These are phyloP conservation scores for Paramuricea clavata DNA, from an alignment of 92 coral and sea anemone species.

Conservation along the genomic window DNA sequence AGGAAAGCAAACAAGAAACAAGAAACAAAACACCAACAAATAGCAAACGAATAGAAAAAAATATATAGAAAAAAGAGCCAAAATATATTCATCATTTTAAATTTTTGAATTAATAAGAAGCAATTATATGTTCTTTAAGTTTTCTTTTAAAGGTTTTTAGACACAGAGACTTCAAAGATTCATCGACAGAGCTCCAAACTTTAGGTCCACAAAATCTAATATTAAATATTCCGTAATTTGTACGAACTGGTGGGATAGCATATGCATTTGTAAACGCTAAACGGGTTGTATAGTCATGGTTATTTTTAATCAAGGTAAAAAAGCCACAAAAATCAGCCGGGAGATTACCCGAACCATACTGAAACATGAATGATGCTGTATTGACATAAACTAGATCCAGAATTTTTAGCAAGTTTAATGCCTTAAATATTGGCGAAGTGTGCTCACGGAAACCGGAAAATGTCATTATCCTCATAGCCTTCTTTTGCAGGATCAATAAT, in stretches of 20 bases:
- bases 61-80: too few species aligned
- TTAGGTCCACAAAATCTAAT: constrained; percentile 33
- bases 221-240: constrained; percentile 55
- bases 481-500: constrained; percentile 23
- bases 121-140: not conserved
- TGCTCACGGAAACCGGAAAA: constrained; percentile 18
- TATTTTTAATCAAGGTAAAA: not conserved
- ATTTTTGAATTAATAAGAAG: not conserved
- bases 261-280: constrained; percentile 9
- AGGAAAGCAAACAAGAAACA: too few species aligned
- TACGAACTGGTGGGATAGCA: constrained; percentile 33
- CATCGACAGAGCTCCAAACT: constrained; percentile 43
- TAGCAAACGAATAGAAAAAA: too few species aligned
- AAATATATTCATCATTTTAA: too few species aligned
- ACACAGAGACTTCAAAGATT: not conserved
- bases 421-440: not conserved
- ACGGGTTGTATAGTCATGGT: constrained; percentile 11
- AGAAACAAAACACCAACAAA: too few species aligned
- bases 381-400: constrained; percentile 6
- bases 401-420: not conserved
- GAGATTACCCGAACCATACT: not conserved
- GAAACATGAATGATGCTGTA: constrained; percentile 13
- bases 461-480: constrained; percentile 40
- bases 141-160: not conserved
- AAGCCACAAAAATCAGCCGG: not conserved